Evolutionary conservation across 2,888 invertebrate genomes (phyloP), one percentile per base, ranked within the genome.

Genomic region (Tanytarsus gracilentus): DNA sequence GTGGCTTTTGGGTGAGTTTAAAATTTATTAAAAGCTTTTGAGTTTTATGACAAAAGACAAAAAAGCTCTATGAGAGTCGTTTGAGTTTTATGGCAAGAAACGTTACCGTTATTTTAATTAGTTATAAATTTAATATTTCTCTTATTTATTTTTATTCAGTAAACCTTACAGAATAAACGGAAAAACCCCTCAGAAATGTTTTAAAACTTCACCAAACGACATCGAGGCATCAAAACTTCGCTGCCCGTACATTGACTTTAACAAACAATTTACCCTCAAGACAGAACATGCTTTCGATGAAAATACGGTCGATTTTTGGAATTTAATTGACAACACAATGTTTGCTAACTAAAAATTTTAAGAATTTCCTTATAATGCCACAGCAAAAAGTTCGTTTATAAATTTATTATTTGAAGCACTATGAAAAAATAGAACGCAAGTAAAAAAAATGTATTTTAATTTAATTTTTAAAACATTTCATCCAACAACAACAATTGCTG

Each of bases 1-100:
- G 77, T 77, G 9, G 5, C 8, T 33, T 5, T 26, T 26, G 60
- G 50, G 60, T 50, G 18, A 60, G 60, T 39, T 39, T 8, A n/a
- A n/a, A 14, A 39, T 39, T 11, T n/a, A n/a, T n/a, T n/a, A n/a
- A n/a, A 39, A 11, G 4, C 4, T 36, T 36, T 36, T 36, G n/a
- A 11, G 14, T 36, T 36, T 4, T n/a, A 11, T 36, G 29, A 36
- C 36, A 36, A 36, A 36, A 7, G n/a, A 36, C 36, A 7, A 36
- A 36, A 36, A 36, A 36, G 36, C 36, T 36, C n/a, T n/a, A 36
- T n/a, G n/a, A n/a, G n/a, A n/a, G n/a, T n/a, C n/a, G n/a, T n/a
- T n/a, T n/a, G n/a, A n/a, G n/a, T n/a, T n/a, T n/a, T n/a, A 36
- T 4, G 11, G 5, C 14, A n/a, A 36, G 14, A 36, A 36, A 36